Evolutionary conservation across 1,140 invertebrate species (phyloP), one percentile per base, ranked within the genome.

Genomic region (Aphelenchoides fujianensis): DNA sequence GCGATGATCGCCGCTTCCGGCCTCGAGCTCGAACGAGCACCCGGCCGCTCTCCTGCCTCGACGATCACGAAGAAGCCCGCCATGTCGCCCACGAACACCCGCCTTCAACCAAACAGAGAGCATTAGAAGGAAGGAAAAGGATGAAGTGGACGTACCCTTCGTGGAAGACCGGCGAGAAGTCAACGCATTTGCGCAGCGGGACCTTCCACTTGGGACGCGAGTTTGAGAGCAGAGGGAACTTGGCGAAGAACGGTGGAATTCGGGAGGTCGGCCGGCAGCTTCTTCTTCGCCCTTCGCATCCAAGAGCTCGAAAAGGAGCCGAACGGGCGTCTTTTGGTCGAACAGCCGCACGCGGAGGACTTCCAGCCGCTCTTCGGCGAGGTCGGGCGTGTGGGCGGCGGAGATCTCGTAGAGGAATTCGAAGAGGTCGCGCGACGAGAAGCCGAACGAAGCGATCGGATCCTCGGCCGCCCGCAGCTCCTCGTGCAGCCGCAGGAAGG

Each of bases 61-160:
- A 59, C n/a, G 34, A 59, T 32, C 7, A 19, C 55, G 34, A 59
- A 59, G 34, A 30, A 59, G 55, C 55, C 55, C 5, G 5, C 5
- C 55, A 59, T 59, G 23, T 59, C 55, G 55, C 55, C 55, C 28
- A 59, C 55, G 55, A 59, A 59, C 28, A 59, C 19, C 23, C 7
- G 28, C 12, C 55, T 59, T 30, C 12, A 59, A 59, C 55, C n/a
- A n/a, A n/a, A n/a, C n/a, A n/a, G n/a, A n/a, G n/a, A n/a, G n/a
- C n/a, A n/a, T n/a, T n/a, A n/a, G n/a, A n/a, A n/a, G 55, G 19
- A 59, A 59, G 34, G 55, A 5, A 30, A 7, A n/a, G n/a, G n/a
- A n/a, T n/a, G n/a, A n/a, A n/a, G n/a, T n/a, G n/a, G n/a, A n/a
- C n/a, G n/a, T n/a, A 59, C 55, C 55, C 34, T 5, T 59, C 5